phyloP scores from a whole-genome alignment of 2,888 invertebrate genomes.

The Nowickia ferox region DNA sequence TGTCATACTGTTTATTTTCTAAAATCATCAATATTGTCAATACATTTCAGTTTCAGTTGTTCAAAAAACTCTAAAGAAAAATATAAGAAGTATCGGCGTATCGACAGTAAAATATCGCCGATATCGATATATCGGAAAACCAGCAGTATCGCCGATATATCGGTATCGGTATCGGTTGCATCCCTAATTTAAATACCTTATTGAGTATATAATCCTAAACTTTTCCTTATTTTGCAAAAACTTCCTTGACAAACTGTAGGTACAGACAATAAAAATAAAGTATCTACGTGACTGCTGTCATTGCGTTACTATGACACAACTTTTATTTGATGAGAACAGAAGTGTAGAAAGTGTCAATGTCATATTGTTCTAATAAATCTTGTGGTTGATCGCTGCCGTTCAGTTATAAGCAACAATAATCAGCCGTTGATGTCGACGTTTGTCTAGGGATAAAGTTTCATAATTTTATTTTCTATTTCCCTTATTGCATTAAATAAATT shows the following conservation, averaged over 20 bases:
- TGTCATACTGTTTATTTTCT: no score
- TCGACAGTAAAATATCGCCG: no score
- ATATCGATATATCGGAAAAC: no score
- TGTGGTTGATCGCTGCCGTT: constrained; percentile 54
- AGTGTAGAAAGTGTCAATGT: constrained; percentile 55
- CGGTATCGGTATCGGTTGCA: no score
- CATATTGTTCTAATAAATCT: constrained; percentile 62
- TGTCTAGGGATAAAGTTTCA: constrained; percentile 21
- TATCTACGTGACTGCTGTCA: constrained; percentile 67
- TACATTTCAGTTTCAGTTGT: no score
- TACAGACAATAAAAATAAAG: constrained; percentile 19
- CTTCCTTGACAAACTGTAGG: not conserved
- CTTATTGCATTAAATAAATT: constrained; percentile 3
- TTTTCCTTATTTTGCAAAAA: not conserved
- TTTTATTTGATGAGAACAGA: constrained; percentile 34
- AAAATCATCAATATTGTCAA: no score
- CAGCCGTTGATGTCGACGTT: constrained; percentile 9
- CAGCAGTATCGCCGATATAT: no score
- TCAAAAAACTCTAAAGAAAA: no score
- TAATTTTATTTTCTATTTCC: constrained; percentile 29
- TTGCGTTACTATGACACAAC: constrained; percentile 30
- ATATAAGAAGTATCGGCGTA: no score
- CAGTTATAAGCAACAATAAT: constrained; percentile 24
- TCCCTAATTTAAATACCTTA: not conserved
- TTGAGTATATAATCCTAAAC: not conserved